phyloP scores from a whole-genome alignment of 1,140 invertebrate genomes.

The Drosophila dunni region DNA sequence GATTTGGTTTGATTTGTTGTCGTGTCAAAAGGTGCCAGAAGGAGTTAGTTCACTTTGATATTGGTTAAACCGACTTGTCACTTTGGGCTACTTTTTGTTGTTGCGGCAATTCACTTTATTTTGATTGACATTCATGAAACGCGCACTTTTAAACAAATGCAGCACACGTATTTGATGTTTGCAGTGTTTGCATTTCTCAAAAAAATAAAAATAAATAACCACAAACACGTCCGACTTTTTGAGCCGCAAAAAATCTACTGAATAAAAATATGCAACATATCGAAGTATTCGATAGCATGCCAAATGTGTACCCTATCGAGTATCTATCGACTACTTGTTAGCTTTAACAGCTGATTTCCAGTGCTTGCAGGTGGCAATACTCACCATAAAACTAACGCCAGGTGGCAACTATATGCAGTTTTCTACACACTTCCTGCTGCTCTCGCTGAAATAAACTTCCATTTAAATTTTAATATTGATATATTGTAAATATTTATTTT shows the following conservation, averaged over 20 bases:
- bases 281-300: constrained; percentile 39
- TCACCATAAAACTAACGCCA: neutral
- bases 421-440: neutral
- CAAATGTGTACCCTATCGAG: constrained; percentile 25
- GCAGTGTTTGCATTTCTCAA: constrained; percentile 49
- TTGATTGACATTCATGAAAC: constrained; percentile 28
- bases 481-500: no score
- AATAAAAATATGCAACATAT: constrained; percentile 45
- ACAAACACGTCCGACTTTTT: constrained; percentile 58
- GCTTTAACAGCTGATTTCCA: constrained; percentile 30
- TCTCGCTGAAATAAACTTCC: neutral
- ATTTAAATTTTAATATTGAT: neutral
- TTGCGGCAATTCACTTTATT: constrained; percentile 11
- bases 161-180: constrained; percentile 42
- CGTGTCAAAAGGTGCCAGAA: constrained; percentile 26
- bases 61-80: constrained; percentile 31
- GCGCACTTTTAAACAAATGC: constrained; percentile 52
- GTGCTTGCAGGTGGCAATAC: constrained; percentile 17
- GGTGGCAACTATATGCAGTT: neutral
- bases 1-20: constrained; percentile 1
- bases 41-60: constrained; percentile 11
- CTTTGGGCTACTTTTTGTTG: constrained; percentile 60
- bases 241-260: constrained; percentile 52
- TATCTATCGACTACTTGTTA: constrained; percentile 41
- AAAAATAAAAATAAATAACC: constrained; percentile 57